Evolutionary conservation across 2,113 vertebrate species (phyloP), one percentile per base, ranked within the genome.

Genomic region (Sinocyclocheilus anshuiensis): DNA sequence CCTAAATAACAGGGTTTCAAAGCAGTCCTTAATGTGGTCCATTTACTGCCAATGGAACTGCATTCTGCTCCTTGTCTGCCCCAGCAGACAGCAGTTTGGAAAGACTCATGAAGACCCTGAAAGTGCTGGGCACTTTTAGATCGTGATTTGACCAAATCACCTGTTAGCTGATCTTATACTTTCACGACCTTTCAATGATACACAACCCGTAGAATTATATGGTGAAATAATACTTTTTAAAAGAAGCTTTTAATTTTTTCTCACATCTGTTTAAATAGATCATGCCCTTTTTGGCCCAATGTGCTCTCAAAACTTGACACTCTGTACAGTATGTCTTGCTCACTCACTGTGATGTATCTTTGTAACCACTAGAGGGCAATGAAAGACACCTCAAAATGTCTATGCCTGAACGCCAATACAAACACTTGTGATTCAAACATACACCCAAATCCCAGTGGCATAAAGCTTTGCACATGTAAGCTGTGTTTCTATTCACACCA

Each of bases 361-460:
- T 80, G 77, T 77, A 71, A 89, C 86, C 89, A 88, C 89, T 86
- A 89, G 89, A 77, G 84, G 84, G 89, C 81, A 24, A 75, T 86
- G 59, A 69, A 88, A 45, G 75, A 88, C 77, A 22, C 79, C 42
- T 10, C 42, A 45, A 39, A 39, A 39, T 39, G 6, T 39, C 6
- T 39, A 45, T 45, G 45, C 45, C 63, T 83, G 11, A 36, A 78
- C 7, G 39, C 59, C 36, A 59, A 33, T 11, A 55, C 72, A 86
- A 86, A 50, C 74, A 33, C 61, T 84, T 89, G 36, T 24, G 13
- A 59, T 71, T 55, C 29, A 59, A 76, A 79, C 53, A n/a, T 42
- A 29, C n/a, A 82, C 53, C 11, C 78, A 86, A 61, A 83, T 26
- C 50, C 53, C 12, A 20, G 69, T 36, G 26, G 33, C 74, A 55